A percentile compares a stretch with the other conserved stretches of the same genome.
Evolutionary conservation across 1,140 invertebrate species (phyloP).

Genomic region (Nasonia giraulti): DNA sequence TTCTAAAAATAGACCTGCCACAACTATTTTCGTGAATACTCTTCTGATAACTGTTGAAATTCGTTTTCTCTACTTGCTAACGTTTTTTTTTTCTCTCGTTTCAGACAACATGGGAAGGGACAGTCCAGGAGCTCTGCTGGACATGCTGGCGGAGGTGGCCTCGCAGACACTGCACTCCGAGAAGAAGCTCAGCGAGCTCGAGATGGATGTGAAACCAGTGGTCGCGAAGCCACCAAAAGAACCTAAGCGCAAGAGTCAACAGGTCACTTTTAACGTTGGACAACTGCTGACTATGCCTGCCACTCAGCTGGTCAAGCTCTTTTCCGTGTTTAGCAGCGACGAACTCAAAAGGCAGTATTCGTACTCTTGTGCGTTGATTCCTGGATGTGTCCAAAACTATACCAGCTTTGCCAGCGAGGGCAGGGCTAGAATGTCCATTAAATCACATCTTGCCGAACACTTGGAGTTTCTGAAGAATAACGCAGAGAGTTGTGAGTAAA

Average conservation of each 20-base stretch:
- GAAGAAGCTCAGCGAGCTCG: constrained; percentile 62
- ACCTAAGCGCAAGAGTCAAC: constrained; percentile 62
- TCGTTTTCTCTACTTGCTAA: background rate
- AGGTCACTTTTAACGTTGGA: constrained; percentile 68
- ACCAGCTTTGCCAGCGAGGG: constrained; percentile 78
- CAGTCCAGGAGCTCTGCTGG: constrained; percentile 70
- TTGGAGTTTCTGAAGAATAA: constrained; percentile 70
- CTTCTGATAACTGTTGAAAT: background rate
- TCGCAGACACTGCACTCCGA: constrained; percentile 74
- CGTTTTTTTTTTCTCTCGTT: constrained; percentile 18
- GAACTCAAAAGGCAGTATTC: constrained; percentile 77
- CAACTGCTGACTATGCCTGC: constrained; percentile 75
- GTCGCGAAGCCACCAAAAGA: constrained; percentile 55
- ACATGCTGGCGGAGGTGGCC: constrained; percentile 76
- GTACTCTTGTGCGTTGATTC: constrained; percentile 75
- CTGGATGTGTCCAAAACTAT: constrained; percentile 73
- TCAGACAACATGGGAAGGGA: constrained; percentile 65
- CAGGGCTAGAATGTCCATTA: constrained; percentile 75
- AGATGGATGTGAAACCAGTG: constrained; percentile 50
- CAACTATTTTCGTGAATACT: background rate
- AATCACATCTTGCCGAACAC: constrained; percentile 74
- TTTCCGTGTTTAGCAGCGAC: constrained; percentile 76
- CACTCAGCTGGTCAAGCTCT: constrained; percentile 76
- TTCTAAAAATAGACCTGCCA: background rate
- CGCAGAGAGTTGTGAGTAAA: constrained; percentile 62